Evolutionary conservation across 2,113 vertebrate species (phyloP).

Genomic region (Alethe castanea): DNA sequence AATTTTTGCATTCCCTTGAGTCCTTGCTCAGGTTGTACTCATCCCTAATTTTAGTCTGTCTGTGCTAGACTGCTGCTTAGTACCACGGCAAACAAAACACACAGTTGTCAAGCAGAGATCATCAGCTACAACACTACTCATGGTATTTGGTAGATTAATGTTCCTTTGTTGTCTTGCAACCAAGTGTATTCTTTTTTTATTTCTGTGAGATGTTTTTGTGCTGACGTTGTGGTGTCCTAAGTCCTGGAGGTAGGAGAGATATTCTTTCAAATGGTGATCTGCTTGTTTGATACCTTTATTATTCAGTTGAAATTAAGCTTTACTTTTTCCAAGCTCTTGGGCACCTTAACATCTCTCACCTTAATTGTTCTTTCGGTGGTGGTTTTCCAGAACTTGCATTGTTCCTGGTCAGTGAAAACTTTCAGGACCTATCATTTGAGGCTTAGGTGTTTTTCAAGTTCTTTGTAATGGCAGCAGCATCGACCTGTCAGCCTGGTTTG

Average conservation of each 20-base stretch:
- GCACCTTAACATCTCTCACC: neutral
- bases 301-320: neutral
- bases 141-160: neutral
- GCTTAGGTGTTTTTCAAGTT: neutral
- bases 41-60: neutral
- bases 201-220: neutral
- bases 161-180: neutral
- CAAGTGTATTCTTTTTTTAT: neutral
- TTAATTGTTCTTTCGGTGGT: neutral
- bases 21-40: neutral
- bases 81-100: neutral
- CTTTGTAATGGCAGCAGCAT: neutral
- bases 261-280: neutral
- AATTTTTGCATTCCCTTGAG: neutral
- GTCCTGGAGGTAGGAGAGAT: neutral
- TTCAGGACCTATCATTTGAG: neutral
- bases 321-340: neutral
- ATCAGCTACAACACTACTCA: neutral
- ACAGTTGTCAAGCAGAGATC: neutral
- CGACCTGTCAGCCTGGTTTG: neutral
- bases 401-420: neutral
- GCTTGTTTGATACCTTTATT: neutral
- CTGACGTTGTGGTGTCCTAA: neutral
- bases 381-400: neutral
- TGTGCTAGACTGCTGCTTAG: neutral